These are phyloP conservation scores for Apodemia duryi DNA, from an alignment of 2,888 invertebrate species.

Conservation along the genomic window DNA sequence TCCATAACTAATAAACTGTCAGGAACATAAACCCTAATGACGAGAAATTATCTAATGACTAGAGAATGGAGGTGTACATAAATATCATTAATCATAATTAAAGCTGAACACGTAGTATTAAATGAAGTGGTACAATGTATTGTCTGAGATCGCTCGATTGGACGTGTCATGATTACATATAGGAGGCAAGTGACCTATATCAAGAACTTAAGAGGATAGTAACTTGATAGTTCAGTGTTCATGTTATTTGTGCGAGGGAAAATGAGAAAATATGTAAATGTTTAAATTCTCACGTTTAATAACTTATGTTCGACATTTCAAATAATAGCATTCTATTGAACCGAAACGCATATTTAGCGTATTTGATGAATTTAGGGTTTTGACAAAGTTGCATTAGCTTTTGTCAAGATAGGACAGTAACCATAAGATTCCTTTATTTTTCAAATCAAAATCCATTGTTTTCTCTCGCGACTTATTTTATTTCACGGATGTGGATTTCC, in stretches of 20 bases:
- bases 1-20: not conserved
- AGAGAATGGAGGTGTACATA: conserved; percentile 1
- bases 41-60: not conserved
- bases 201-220: not conserved
- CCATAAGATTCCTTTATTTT: too few relatives aligned
- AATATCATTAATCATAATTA: conserved; percentile 14
- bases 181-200: conserved; percentile 8
- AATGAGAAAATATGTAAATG: not conserved
- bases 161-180: conserved; percentile 9
- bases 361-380: too few relatives aligned
- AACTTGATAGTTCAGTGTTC: not conserved
- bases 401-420: too few relatives aligned
- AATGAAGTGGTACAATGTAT: conserved; percentile 13
- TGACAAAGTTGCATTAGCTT: too few relatives aligned
- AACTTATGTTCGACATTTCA: too few relatives aligned
- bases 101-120: conserved; percentile 12
- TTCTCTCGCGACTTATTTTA: too few relatives aligned
- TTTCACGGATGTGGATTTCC: too few relatives aligned
- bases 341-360: too few relatives aligned
- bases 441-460: too few relatives aligned
- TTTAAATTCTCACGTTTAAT: too few relatives aligned
- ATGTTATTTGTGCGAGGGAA: not conserved
- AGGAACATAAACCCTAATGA: conserved; percentile 3
- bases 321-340: too few relatives aligned
- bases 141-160: conserved; percentile 7